Conservation (phyloP, 2,797 vertebrate species). For the Sebastiscus tertius region DNA sequence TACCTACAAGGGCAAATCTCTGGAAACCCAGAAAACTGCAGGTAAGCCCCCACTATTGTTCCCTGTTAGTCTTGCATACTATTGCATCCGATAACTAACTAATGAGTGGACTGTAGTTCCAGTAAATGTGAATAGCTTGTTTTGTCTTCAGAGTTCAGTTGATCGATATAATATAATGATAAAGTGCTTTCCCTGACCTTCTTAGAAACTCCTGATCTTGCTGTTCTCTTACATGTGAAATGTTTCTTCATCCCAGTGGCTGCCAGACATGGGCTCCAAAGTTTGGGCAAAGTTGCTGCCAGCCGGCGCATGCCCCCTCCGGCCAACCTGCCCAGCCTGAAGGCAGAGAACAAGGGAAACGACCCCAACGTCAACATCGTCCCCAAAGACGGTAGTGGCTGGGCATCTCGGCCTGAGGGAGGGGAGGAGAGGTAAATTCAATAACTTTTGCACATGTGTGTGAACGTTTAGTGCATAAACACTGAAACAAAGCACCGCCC, state of each 20-base stretch:
- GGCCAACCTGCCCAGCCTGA: slow-evolving; percentile 96
- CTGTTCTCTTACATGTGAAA: not conserved
- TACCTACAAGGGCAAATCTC: slow-evolving; percentile 98
- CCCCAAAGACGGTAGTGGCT: slow-evolving; percentile 97
- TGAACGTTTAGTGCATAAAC: not conserved
- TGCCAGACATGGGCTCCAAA: slow-evolving; percentile 99
- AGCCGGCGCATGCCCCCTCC: slow-evolving; percentile 99
- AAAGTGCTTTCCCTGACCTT: not conserved
- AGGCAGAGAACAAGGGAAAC: slow-evolving; percentile 99
- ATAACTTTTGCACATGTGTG: not conserved
- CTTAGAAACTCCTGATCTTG: not conserved
- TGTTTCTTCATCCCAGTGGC: slow-evolving; percentile 83
- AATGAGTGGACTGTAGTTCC: not conserved
- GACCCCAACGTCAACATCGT: slow-evolving; percentile 99
- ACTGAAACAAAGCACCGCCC: not conserved
- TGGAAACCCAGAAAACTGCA: slow-evolving; percentile 99
- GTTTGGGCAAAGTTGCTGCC: slow-evolving; percentile 97
- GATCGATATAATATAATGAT: not conserved
- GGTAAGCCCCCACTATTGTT: slow-evolving; percentile 79
- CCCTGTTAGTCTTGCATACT: not conserved
- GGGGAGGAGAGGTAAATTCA: slow-evolving; percentile 92
- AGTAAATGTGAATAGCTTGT: not conserved
- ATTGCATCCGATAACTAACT: not conserved
- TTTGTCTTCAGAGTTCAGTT: not conserved
- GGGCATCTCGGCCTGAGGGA: slow-evolving; percentile 94